These are phyloP conservation scores for Protonibea diacanthus DNA, from an alignment of 2,797 vertebrate genomes.

Conservation along the genomic window DNA sequence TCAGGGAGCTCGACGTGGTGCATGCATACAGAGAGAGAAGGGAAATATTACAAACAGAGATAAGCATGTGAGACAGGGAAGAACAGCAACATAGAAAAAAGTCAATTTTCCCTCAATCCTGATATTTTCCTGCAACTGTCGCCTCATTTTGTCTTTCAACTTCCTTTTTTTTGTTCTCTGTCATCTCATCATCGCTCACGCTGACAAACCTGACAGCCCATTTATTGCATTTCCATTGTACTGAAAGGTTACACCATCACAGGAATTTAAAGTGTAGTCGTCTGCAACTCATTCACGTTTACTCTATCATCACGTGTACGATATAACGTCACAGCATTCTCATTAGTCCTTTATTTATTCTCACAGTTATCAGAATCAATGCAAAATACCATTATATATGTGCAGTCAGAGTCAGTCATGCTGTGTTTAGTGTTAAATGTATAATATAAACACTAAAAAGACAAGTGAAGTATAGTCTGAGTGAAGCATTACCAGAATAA, in stretches of 20 bases:
- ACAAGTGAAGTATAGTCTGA: not conserved
- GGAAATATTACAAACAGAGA: constrained; percentile 8
- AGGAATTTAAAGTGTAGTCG: constrained; percentile 7
- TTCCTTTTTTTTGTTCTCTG: constrained; percentile 26
- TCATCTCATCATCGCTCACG: constrained; percentile 17
- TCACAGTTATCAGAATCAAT: not conserved
- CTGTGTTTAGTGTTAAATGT: not conserved
- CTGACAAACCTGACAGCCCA: constrained; percentile 32
- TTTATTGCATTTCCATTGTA: constrained; percentile 36
- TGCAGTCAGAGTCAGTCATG: not conserved
- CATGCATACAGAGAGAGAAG: not conserved
- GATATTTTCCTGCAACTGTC: constrained; percentile 2
- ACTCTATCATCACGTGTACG: not conserved
- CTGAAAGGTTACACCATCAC: constrained; percentile 13
- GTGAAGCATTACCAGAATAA: constrained; percentile 5
- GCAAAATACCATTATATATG: not conserved
- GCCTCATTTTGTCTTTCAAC: constrained; percentile 19
- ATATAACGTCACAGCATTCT: not conserved
- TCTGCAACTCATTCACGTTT: constrained; percentile 16
- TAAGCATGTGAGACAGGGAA: constrained; percentile 1
- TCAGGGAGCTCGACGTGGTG: constrained; percentile 2
- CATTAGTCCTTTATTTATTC: not conserved
- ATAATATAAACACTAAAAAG: not conserved
- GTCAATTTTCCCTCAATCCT: constrained; percentile 16
- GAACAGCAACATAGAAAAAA: not conserved